These are phyloP conservation scores for Lerema accius DNA, from an alignment of 1,140 invertebrate species.

Conservation along the genomic window DNA sequence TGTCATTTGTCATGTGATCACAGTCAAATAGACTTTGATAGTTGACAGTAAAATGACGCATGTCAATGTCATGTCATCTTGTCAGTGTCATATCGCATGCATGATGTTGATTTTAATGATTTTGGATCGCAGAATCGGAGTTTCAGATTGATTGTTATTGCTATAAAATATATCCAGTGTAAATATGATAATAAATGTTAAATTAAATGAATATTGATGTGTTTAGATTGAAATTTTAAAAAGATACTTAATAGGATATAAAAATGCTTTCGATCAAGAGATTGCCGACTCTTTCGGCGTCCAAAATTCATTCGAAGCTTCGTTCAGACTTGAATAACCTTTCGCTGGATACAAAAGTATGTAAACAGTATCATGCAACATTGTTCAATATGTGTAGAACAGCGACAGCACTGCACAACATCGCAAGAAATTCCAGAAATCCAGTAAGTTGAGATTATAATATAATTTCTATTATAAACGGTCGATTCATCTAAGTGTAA, in stretches of 20 bases:
- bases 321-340: slow-evolving; percentile 45
- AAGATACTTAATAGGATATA: not conserved
- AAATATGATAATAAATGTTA: too few species aligned
- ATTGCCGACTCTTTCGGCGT: slow-evolving; percentile 55
- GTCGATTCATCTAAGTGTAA: slow-evolving; percentile 9
- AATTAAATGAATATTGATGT: too few species aligned
- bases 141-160: too few species aligned
- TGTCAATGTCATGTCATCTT: too few species aligned
- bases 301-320: slow-evolving; percentile 62
- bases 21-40: too few species aligned
- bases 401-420: slow-evolving; percentile 58
- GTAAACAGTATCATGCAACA: slow-evolving; percentile 51
- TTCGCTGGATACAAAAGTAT: slow-evolving; percentile 44
- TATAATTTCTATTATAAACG: slow-evolving; percentile 8
- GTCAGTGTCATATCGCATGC: too few species aligned
- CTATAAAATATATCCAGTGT: too few species aligned
- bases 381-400: slow-evolving; percentile 63
- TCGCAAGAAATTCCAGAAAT: slow-evolving; percentile 56
- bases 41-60: too few species aligned
- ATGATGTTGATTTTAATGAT: too few species aligned
- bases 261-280: slow-evolving; percentile 71
- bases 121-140: too few species aligned
- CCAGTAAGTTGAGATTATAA: slow-evolving; percentile 59
- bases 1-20: too few species aligned
- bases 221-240: not conserved